phyloP scores from a whole-genome alignment of 1,140 invertebrate genomes.

The Drosophila subobscura region DNA sequence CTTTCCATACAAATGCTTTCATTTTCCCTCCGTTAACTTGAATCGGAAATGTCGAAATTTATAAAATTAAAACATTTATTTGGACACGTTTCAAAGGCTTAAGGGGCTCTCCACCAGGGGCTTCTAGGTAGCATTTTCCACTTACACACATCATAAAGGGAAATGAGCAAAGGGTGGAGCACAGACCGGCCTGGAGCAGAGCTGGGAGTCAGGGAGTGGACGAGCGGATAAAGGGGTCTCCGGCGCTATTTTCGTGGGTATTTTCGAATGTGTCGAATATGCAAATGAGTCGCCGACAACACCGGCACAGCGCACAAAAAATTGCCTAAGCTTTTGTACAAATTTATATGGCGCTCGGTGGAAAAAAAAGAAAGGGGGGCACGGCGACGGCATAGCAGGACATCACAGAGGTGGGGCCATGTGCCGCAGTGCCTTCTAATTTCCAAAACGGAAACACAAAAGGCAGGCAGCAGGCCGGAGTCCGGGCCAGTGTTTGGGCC shows the following conservation, averaged over 20 bases:
- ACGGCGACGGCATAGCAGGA: conserved; percentile 13
- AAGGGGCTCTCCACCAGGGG: not conserved
- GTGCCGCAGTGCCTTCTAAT: conserved; percentile 56
- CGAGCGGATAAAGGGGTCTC: not conserved
- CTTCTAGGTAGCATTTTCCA: too few relatives aligned
- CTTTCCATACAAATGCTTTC: conserved; percentile 24
- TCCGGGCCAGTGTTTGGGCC: conserved; percentile 17
- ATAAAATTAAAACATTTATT: conserved; percentile 17
- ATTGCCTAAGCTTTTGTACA: conserved; percentile 72
- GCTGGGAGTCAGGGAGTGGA: conserved; percentile 10
- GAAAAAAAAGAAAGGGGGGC: conserved; percentile 25
- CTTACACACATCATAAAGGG: conserved; percentile 13
- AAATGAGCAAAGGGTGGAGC: not conserved
- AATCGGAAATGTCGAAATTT: conserved; percentile 16
- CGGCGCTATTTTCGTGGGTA: conserved; percentile 34
- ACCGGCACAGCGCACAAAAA: conserved; percentile 36
- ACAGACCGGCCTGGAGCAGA: not conserved
- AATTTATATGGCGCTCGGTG: conserved; percentile 60
- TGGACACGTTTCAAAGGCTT: conserved; percentile 7
- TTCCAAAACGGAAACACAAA: conserved; percentile 79
- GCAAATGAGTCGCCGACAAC: conserved; percentile 58
- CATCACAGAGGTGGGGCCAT: conserved; percentile 32
- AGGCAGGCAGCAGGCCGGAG: conserved; percentile 38
- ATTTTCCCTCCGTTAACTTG: conserved; percentile 13
- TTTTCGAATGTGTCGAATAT: conserved; percentile 70